Base-by-base conservation (phyloP, 2,888 invertebrate species). In the Agrochola lota region DNA sequence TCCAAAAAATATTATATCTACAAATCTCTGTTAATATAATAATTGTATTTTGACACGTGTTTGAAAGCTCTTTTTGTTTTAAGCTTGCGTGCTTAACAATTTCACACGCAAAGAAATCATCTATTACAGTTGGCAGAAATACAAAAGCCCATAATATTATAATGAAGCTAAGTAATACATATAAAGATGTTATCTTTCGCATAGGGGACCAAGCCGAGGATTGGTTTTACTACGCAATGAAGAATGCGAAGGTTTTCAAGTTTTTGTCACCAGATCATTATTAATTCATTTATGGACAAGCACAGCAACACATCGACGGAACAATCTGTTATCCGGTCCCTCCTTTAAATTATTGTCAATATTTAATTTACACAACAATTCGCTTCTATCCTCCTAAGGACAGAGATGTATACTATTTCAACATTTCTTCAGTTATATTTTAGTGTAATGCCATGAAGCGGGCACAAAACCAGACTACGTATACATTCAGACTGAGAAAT, bases 21-120 rank as follows among this genome's bases (percentile, higher is more conserved):
- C 11, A 20, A 49, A 35, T 46, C 8, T n/a, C 0, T 30, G 20
- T 46, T 35, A 15, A 17, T 59, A n/a, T 35, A 59, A 23, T 30
- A 49, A 52, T 71, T 63, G 40, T 30, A 46, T 49, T 63, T 26
- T 12, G 55, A 63, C 26, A 57, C 11, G 9, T 69, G 52, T 55
- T 57, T 40, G 2, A 63, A 80, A 46, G 49, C 11, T 40, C 4
- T 77, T 74, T 59, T 15, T 30, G n/a, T 60, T 52, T n/a, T 3
- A 20, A 60, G 8, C 30, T 49, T 59, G 75, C 82, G 82, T 80
- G 81, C 17, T 40, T 23, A 60, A 26, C 17, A 8, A 63, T 7
- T 60, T 17, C 49, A 74, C 80, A 80, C 80, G 80, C 80, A 64
- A 75, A 81, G 0, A 75, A 74, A 57, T 23, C 57, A 74, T 80